phyloP scores from a whole-genome alignment of 2,888 invertebrate genomes.

The Nephrotoma guestfalica region DNA sequence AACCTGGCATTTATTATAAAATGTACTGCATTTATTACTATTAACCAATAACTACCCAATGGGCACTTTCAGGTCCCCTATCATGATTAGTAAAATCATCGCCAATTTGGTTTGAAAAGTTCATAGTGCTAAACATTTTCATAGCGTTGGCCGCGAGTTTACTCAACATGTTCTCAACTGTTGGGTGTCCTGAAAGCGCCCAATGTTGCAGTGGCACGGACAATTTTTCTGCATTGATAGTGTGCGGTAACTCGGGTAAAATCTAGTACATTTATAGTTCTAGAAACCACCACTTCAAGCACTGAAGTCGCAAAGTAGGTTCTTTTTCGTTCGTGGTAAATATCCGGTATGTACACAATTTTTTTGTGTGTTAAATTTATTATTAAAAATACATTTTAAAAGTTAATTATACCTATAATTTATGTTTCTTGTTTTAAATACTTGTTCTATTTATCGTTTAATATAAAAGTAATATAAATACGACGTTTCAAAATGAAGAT shows the following conservation, averaged over 20 bases:
- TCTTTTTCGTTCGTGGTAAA: constrained; percentile 6
- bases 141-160: too few relatives aligned
- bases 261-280: not conserved
- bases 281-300: not conserved
- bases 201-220: too few relatives aligned
- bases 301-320: not conserved
- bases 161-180: too few relatives aligned
- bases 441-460: not conserved
- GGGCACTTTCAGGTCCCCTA: too few relatives aligned
- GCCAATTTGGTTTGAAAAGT: too few relatives aligned
- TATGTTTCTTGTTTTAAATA: not conserved
- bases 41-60: too few relatives aligned
- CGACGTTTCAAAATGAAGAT: not conserved
- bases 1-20: too few relatives aligned
- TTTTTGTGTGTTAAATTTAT: constrained; percentile 4
- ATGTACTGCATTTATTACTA: too few relatives aligned
- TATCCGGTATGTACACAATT: constrained; percentile 6
- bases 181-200: too few relatives aligned
- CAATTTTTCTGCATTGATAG: not conserved
- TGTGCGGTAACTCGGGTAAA: not conserved
- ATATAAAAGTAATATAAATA: not conserved
- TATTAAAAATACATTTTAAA: not conserved
- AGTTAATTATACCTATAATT: not conserved
- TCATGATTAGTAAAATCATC: too few relatives aligned
- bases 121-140: too few relatives aligned